A percentile compares a stretch with the other conserved stretches of the same genome.
Evolutionary conservation across 23 tunicate genomes (phyloP).

Genomic region (Diplosoma virens): DNA sequence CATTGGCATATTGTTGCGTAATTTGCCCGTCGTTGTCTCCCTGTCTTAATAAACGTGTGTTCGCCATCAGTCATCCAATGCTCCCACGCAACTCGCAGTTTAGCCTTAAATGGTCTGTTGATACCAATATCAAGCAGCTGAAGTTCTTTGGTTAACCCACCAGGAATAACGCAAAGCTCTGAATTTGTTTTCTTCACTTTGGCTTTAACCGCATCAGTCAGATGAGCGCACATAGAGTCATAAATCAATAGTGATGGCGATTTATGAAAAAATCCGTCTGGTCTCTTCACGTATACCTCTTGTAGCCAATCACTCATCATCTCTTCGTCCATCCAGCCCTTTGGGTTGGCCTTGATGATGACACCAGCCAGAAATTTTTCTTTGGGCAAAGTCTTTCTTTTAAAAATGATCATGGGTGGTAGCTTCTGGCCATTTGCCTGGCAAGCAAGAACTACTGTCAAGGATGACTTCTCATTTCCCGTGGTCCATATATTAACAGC

Average conservation of each 20-base stretch:
- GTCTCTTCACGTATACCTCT: constrained; percentile 55
- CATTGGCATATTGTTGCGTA: constrained; percentile 45
- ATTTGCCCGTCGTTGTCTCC: constrained; percentile 50
- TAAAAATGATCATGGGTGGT: constrained; percentile 51
- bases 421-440: constrained; percentile 49
- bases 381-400: constrained; percentile 44
- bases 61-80: constrained; percentile 55
- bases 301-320: constrained; percentile 54
- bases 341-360: constrained; percentile 59
- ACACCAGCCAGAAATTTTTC: constrained; percentile 56
- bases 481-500: constrained; percentile 55
- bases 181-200: constrained; percentile 55
- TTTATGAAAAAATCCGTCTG: constrained; percentile 52
- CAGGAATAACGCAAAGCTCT: constrained; percentile 54
- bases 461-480: constrained; percentile 51
- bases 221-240: constrained; percentile 49
- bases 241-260: constrained; percentile 42
- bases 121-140: constrained; percentile 64
- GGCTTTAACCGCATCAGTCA: constrained; percentile 48
- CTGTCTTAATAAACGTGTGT: constrained; percentile 57
- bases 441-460: constrained; percentile 57
- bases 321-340: constrained; percentile 64
- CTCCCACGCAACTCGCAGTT: constrained; percentile 57
- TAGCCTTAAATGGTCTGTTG: constrained; percentile 54
- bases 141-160: constrained; percentile 58